Conservation (phyloP, 2,888 invertebrate species). For the Phasia obesa region DNA sequence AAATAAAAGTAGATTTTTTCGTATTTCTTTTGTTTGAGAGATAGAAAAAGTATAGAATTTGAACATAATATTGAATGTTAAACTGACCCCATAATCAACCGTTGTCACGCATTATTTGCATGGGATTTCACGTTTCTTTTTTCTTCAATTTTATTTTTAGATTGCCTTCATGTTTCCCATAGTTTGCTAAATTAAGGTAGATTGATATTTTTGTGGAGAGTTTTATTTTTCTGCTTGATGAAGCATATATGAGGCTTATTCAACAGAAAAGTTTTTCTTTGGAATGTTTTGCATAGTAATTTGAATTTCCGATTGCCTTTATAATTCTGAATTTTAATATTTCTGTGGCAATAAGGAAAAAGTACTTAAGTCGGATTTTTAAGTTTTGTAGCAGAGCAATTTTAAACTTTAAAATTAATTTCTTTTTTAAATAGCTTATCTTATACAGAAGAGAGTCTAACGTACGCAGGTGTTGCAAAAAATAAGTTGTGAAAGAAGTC, state of each 20-base stretch:
- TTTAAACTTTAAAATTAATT: no score
- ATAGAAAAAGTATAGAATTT: neutral
- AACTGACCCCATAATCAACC: slow-evolving; percentile 65
- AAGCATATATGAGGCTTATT: slow-evolving; percentile 32
- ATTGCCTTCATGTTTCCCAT: slow-evolving; percentile 27
- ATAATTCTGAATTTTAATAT: no score
- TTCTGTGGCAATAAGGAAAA: no score
- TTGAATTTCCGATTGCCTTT: no score
- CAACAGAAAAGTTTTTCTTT: slow-evolving; percentile 1
- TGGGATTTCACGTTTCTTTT: slow-evolving; percentile 45
- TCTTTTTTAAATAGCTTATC: no score
- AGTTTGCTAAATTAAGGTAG: slow-evolving; percentile 63
- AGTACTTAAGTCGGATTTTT: no score
- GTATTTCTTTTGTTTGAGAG: neutral
- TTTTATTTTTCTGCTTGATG: slow-evolving; percentile 47
- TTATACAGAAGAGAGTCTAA: no score
- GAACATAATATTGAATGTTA: slow-evolving; percentile 53
- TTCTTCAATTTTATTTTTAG: slow-evolving; percentile 6
- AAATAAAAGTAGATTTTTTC: slow-evolving; percentile 17
- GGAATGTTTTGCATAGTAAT: neutral
- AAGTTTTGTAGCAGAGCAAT: no score
- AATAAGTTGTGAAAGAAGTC: no score
- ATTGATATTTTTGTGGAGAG: slow-evolving; percentile 29
- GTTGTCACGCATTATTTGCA: slow-evolving; percentile 67
- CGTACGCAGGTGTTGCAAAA: no score